phyloP scores from a whole-genome alignment of 2,797 vertebrate species.

The Simalia tracyae region DNA sequence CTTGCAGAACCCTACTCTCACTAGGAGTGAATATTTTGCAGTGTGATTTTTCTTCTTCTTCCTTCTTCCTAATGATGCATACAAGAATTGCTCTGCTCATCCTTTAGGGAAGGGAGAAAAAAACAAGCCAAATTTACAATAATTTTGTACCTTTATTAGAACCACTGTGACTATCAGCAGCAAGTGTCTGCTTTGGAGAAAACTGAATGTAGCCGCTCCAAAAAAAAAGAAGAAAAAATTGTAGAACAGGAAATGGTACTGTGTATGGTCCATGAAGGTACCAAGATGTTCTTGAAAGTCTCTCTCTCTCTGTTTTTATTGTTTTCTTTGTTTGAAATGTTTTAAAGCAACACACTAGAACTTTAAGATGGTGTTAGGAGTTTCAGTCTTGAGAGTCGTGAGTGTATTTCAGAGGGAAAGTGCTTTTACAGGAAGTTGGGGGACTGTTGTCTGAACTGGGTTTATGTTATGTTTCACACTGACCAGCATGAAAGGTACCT shows the following conservation, averaged over 20 bases:
- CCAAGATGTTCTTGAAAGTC: background rate
- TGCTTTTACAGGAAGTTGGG: background rate
- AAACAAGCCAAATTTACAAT: background rate
- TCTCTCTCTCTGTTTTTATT: background rate
- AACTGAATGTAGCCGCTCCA: background rate
- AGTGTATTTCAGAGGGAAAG: background rate
- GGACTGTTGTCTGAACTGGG: background rate
- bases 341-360: background rate
- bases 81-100: background rate
- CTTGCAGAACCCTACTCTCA: background rate
- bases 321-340: background rate
- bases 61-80: background rate
- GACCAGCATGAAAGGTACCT: too few species aligned
- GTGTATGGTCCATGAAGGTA: background rate
- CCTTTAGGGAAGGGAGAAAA: background rate
- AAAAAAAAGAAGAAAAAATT: background rate
- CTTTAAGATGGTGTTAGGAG: background rate
- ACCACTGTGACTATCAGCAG: background rate
- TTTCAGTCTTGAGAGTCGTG: background rate
- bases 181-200: background rate
- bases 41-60: too few species aligned
- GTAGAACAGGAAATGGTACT: background rate
- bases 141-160: background rate
- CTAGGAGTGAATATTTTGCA: background rate
- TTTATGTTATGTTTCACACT: too few species aligned